Evolutionary conservation across 2,888 invertebrate genomes (phyloP).

Genomic region (Pachycephus smyrnensis): DNA sequence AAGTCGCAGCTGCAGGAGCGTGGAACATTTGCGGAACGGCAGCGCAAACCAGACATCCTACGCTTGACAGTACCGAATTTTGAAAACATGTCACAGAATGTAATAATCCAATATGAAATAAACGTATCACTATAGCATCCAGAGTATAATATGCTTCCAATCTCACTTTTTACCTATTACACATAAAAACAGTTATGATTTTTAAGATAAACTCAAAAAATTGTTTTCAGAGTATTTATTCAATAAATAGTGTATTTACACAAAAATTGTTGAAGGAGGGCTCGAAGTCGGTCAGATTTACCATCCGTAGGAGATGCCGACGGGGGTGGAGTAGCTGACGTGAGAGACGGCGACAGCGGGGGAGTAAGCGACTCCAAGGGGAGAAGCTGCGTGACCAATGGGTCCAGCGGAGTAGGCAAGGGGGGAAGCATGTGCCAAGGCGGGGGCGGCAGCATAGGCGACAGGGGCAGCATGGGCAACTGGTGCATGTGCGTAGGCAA

Average conservation of each 20-base stretch:
- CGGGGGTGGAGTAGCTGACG: conserved; percentile 54
- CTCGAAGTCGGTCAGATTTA: conserved; percentile 28
- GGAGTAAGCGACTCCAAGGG: conserved; percentile 55
- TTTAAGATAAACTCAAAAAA: too few species aligned
- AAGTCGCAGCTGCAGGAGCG: conserved; percentile 9
- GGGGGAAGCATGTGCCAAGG: conserved; percentile 39
- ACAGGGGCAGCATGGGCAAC: conserved; percentile 32
- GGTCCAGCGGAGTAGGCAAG: background rate
- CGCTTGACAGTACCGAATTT: background rate
- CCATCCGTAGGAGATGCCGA: conserved; percentile 54
- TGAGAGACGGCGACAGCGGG: conserved; percentile 57
- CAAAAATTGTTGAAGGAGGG: too few species aligned
- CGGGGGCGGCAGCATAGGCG: conserved; percentile 21
- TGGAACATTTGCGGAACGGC: background rate
- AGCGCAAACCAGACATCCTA: background rate
- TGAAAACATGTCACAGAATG: conserved; percentile 13
- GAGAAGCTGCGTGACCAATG: conserved; percentile 27
- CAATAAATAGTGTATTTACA: too few species aligned
- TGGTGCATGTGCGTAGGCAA: conserved; percentile 39
- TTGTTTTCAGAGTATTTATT: too few species aligned
- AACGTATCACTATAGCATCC: conserved; percentile 3
- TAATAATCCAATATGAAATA: conserved; percentile 4
- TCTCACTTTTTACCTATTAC: too few species aligned
- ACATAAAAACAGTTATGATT: too few species aligned
- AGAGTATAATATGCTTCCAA: background rate